Conservation (phyloP, 2,113 vertebrate species). For the Hydropotes inermis region DNA sequence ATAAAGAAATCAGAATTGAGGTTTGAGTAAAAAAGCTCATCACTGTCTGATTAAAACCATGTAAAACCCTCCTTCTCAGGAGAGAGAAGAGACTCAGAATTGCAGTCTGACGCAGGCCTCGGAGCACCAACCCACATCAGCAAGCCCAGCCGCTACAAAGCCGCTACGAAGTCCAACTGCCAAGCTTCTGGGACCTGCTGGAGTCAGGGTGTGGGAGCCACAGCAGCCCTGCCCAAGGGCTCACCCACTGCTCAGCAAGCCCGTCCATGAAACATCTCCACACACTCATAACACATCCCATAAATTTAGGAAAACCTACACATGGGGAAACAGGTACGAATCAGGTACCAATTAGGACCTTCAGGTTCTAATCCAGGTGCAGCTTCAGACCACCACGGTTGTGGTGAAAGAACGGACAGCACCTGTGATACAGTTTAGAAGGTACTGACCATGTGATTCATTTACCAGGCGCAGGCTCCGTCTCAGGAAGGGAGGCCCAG, state of each 20-base stretch:
- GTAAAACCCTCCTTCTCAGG: not conserved
- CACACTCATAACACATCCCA: too few relatives aligned
- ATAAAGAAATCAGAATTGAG: not conserved
- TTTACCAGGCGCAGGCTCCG: rapidly evolving
- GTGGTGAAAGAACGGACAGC: not conserved
- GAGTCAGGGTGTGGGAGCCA: not conserved
- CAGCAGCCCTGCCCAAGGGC: not conserved
- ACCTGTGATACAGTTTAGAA: not conserved
- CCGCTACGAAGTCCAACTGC: not conserved
- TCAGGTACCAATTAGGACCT: not conserved
- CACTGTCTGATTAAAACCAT: not conserved
- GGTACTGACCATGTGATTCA: too few relatives aligned
- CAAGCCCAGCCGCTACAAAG: not conserved
- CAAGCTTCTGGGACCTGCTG: not conserved
- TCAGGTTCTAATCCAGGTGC: not conserved
- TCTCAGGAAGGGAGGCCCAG: not conserved
- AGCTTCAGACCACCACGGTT: not conserved
- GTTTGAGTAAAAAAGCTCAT: not conserved
- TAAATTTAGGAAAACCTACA: not conserved
- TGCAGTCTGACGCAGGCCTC: too few relatives aligned
- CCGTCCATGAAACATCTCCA: not conserved
- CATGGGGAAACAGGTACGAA: not conserved
- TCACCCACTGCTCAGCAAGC: not conserved
- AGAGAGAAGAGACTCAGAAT: not conserved
- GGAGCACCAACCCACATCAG: not conserved